phyloP scores from a whole-genome alignment of 2,797 vertebrate genomes.

The Chrysocyon brachyurus region DNA sequence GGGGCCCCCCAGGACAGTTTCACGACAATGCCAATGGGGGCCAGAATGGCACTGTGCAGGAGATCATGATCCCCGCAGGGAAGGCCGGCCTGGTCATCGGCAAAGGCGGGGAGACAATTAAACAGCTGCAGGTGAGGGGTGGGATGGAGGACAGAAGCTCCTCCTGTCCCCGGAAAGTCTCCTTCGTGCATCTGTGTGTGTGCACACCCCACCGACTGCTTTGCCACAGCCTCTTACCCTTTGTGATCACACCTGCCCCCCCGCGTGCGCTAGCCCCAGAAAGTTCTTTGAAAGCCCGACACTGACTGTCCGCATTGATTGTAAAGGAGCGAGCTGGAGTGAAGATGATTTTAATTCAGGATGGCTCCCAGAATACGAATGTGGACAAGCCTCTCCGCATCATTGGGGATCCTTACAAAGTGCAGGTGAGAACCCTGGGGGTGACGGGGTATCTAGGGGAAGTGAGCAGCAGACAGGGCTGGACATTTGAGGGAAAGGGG shows the following conservation, averaged over 20 bases:
- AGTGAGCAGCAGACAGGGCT: neutral
- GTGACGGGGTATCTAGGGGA: neutral
- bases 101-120: conserved; percentile 97
- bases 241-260: neutral
- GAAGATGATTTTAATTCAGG: conserved; percentile 98
- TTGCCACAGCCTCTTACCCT: neutral
- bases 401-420: conserved; percentile 98
- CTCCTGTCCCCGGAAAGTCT: neutral
- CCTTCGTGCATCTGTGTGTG: neutral
- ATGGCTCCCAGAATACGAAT: conserved; percentile 96
- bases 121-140: conserved; percentile 94
- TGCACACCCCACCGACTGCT: neutral
- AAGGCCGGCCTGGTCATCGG: conserved; percentile 96
- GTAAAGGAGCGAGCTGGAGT: conserved; percentile 95
- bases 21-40: conserved; percentile 93
- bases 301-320: conserved; percentile 10
- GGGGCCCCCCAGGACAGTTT: conserved; percentile 92
- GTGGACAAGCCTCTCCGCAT: conserved; percentile 97
- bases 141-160: neutral
- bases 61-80: conserved; percentile 93
- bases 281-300: neutral
- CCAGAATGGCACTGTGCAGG: conserved; percentile 95
- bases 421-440: conserved; percentile 90
- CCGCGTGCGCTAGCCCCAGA: no score
- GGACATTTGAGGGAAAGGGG: neutral